A percentile compares a stretch with the other conserved stretches of the same genome.
phyloP scores from a whole-genome alignment of 2,888 invertebrate genomes.

The Biston betularia region DNA sequence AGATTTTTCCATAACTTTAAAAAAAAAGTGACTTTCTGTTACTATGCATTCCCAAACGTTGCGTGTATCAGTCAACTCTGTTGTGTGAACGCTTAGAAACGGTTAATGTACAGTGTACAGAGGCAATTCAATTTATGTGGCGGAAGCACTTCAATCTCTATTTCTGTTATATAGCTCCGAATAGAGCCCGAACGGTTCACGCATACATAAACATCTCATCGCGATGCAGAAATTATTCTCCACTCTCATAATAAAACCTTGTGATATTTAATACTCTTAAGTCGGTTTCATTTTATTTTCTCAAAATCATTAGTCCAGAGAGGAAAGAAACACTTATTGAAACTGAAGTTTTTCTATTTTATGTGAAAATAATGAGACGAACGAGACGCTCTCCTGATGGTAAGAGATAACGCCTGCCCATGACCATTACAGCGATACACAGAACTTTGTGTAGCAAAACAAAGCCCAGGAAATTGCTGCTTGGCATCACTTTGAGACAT shows the following conservation, averaged over 20 bases:
- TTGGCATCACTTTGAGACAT: too few species aligned
- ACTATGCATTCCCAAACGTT: too few species aligned
- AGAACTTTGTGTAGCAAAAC: too few species aligned
- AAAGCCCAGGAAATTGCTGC: too few species aligned
- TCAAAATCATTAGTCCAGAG: constrained; percentile 1
- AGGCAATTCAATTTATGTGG: constrained; percentile 55
- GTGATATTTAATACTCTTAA: constrained; percentile 24
- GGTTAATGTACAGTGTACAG: constrained; percentile 36
- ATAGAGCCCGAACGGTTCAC: constrained; percentile 48
- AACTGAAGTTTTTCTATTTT: neutral
- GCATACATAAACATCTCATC: constrained; percentile 63
- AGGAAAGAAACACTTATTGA: neutral
- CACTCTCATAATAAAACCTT: constrained; percentile 31
- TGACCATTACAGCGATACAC: too few species aligned
- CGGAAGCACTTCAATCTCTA: constrained; percentile 75
- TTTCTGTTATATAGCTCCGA: constrained; percentile 59
- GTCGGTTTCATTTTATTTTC: constrained; percentile 1
- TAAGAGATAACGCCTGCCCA: too few species aligned
- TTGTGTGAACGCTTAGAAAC: too few species aligned
- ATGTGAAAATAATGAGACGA: too few species aligned
- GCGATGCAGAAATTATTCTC: constrained; percentile 36
- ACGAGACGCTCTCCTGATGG: too few species aligned
- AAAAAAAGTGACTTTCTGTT: too few species aligned
- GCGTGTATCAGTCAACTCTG: too few species aligned
- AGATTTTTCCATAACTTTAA: too few species aligned